Conservation (phyloP, 2,797 vertebrate genomes). For the Anguilla megastoma region DNA sequence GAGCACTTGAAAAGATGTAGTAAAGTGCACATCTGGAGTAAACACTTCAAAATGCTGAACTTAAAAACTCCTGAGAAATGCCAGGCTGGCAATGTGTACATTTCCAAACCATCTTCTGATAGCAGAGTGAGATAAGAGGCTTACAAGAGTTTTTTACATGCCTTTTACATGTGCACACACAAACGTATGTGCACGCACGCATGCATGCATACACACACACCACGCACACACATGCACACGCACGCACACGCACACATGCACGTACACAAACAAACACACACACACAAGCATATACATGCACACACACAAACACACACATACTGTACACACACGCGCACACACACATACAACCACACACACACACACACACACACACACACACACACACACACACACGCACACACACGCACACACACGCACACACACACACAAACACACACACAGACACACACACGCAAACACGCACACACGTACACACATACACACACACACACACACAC, state of each 20-base stretch:
- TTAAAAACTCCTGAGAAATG: neutral
- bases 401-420: neutral
- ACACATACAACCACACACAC: neutral
- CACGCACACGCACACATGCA: neutral
- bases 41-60: neutral
- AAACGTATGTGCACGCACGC: neutral
- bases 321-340: neutral
- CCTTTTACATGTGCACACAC: neutral
- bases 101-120: neutral
- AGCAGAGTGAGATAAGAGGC: neutral
- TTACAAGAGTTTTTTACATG: neutral
- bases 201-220: neutral
- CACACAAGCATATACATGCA: too few species aligned
- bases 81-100: neutral
- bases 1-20: neutral
- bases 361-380: neutral
- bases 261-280: too few species aligned
- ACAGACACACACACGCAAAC: neutral
- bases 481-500: neutral
- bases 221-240: neutral
- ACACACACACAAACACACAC: neutral
- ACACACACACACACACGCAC: neutral
- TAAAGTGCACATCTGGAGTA: neutral
- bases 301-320: neutral
- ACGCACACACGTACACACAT: neutral